Evolutionary conservation across 2,888 invertebrate species (phyloP).

Genomic region (Torymus texanus): DNA sequence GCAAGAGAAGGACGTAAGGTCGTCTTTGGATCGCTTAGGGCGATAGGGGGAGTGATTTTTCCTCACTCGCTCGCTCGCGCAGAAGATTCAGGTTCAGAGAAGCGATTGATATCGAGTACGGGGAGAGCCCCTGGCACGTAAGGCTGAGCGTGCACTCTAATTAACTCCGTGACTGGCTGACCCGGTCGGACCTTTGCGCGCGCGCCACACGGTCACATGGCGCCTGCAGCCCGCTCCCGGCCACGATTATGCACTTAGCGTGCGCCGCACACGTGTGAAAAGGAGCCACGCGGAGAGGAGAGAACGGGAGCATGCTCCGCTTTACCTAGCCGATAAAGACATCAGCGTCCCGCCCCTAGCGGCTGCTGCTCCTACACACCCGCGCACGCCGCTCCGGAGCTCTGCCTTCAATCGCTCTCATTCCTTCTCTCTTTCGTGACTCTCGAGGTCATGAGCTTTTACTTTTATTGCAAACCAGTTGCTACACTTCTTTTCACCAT

Average conservation of each 20-base stretch:
- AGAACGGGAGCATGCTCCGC: constrained; percentile 59
- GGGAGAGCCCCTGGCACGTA: constrained; percentile 67
- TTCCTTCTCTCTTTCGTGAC: background rate
- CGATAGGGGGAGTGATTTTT: constrained; percentile 27
- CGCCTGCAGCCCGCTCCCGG: constrained; percentile 20
- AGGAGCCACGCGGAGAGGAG: constrained; percentile 56
- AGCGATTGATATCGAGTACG: constrained; percentile 71
- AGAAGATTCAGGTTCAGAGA: constrained; percentile 60
- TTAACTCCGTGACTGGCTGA: constrained; percentile 75
- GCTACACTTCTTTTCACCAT: no score
- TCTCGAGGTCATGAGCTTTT: constrained; percentile 35
- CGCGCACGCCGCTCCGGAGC: no score
- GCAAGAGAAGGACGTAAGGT: background rate
- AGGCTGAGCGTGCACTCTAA: constrained; percentile 70
- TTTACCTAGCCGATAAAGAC: constrained; percentile 70
- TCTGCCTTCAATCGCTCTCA: constrained; percentile 22
- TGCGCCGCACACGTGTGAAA: constrained; percentile 62
- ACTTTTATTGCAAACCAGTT: no score
- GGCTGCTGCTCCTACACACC: constrained; percentile 46
- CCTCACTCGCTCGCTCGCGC: constrained; percentile 24
- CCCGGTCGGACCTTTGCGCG: constrained; percentile 67
- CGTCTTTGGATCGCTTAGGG: constrained; percentile 8
- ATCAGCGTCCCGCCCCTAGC: constrained; percentile 65
- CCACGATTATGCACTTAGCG: constrained; percentile 52
- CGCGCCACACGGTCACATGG: constrained; percentile 59